Percentiles rank a stretch among this genome's conserved stretches.
These are phyloP conservation scores for Pentalonia nigronervosa DNA, from an alignment of 1,140 invertebrate genomes.

Conservation along the genomic window DNA sequence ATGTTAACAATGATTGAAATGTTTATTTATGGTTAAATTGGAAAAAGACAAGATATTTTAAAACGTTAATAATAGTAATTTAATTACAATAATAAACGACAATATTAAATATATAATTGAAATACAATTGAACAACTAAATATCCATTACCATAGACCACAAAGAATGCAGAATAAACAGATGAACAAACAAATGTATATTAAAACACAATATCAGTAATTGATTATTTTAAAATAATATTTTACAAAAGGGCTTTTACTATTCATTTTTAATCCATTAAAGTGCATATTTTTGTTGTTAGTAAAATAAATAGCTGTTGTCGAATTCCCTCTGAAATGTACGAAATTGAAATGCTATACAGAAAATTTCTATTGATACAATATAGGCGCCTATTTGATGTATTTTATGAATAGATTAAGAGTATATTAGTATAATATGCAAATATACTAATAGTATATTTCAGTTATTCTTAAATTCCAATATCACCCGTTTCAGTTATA, in stretches of 20 bases:
- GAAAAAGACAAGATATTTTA: not conserved
- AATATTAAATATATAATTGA: not conserved
- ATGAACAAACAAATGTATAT: not conserved
- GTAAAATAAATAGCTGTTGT: not conserved
- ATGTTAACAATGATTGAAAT: not conserved
- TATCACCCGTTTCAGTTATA: not conserved
- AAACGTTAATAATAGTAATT: not conserved
- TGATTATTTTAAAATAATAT: conserved; percentile 52
- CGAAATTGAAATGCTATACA: not conserved
- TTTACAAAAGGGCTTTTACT: not conserved
- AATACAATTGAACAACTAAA: not conserved
- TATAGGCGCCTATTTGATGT: not conserved
- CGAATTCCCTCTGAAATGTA: not conserved
- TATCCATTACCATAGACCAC: not conserved
- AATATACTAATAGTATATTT: not conserved
- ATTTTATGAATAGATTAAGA: not conserved
- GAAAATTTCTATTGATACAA: not conserved
- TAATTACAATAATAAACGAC: conserved; percentile 1
- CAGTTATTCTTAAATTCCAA: not conserved
- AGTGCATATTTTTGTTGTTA: conserved; percentile 19
- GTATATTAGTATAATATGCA: not conserved
- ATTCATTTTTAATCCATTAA: conserved; percentile 39
- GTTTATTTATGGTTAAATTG: not conserved
- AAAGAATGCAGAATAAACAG: conserved; percentile 14
- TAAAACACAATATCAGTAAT: conserved; percentile 32